Evolutionary conservation across 2,113 vertebrate species (phyloP), one percentile per base, ranked within the genome.

Genomic region (Poeciliopsis retropinna): DNA sequence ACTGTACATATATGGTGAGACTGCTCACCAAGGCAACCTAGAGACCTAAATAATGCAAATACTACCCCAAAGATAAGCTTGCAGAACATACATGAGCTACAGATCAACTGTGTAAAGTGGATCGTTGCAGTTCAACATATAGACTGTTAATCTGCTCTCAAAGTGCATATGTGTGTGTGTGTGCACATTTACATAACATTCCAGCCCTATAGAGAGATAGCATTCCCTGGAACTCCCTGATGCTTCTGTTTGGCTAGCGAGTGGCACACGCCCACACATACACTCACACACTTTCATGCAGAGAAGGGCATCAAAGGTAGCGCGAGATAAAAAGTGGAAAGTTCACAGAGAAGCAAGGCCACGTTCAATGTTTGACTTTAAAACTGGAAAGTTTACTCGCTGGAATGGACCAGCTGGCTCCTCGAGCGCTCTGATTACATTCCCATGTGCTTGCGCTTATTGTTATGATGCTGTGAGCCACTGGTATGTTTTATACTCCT

Each of bases 121-220:
- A 72, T 78, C 57, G 47, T 62, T 66, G 32, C 34, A 69, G 73
- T 66, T 85, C 54, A 77, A 60, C 44, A 72, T 63, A 60, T 17
- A 75, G 74, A 61, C 73, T 79, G 51, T 70, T 76, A 61, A 63
- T 66, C 29, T 81, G 41, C 73, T 71, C 65, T 78, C 67, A 34
- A 31, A 64, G 28, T 72, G 72, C n/a, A n/a, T n/a, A n/a, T 70
- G 65, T 39, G 30, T 39, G 68, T 60, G 69, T 75, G 77, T 69
- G 60, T 57, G 30, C 10, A 63, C 78, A 91, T 92, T 93, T 92
- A 89, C 91, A 93, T 92, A 91, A 92, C 85, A 91, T 86, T 87
- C 82, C 83, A 68, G 83, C 64, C 65, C 63, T 85, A 83, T 63
- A 79, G 73, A 22, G 22, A 87, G 89, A 94, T 93, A 91, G 88